Conservation (phyloP, 2,888 invertebrate species). For the Cheilosia variabilis region DNA sequence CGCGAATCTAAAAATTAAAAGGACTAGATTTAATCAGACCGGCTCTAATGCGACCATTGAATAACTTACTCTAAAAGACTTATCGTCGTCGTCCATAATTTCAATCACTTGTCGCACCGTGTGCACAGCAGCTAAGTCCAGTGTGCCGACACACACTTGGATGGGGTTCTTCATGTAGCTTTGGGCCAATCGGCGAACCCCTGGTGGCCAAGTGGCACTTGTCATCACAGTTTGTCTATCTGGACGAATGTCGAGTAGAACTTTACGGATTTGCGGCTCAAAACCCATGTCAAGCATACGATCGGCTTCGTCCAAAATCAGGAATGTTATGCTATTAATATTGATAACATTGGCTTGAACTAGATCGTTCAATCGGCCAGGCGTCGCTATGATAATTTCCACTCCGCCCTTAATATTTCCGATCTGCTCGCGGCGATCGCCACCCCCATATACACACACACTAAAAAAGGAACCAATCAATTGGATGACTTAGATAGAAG, state of each 20-base stretch:
- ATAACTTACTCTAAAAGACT: constrained; percentile 84
- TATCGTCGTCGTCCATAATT: constrained; percentile 89
- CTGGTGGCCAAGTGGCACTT: constrained; percentile 97
- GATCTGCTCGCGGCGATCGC: constrained; percentile 91
- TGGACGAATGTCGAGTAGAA: constrained; percentile 91
- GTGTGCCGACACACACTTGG: constrained; percentile 94
- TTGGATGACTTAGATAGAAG: background rate
- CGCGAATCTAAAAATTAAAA: constrained; percentile 84
- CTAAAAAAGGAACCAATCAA: constrained; percentile 81
- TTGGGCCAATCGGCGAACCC: constrained; percentile 92
- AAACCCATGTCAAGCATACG: constrained; percentile 95
- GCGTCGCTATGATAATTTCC: constrained; percentile 97
- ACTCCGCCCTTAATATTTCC: constrained; percentile 90
- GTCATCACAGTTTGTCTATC: constrained; percentile 98
- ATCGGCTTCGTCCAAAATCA: constrained; percentile 96
- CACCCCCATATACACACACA: constrained; percentile 97
- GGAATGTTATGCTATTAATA: constrained; percentile 91
- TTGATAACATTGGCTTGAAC: constrained; percentile 89
- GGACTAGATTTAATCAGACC: background rate
- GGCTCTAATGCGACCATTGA: background rate
- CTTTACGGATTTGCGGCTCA: constrained; percentile 94
- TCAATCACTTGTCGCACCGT: constrained; percentile 92
- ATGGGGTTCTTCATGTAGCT: constrained; percentile 95
- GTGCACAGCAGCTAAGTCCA: constrained; percentile 95
- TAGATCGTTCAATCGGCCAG: constrained; percentile 96